Percentiles rank a stretch among this genome's conserved stretches.
phyloP scores from a whole-genome alignment of 2,113 vertebrate genomes.

The Varanus komodoensis region DNA sequence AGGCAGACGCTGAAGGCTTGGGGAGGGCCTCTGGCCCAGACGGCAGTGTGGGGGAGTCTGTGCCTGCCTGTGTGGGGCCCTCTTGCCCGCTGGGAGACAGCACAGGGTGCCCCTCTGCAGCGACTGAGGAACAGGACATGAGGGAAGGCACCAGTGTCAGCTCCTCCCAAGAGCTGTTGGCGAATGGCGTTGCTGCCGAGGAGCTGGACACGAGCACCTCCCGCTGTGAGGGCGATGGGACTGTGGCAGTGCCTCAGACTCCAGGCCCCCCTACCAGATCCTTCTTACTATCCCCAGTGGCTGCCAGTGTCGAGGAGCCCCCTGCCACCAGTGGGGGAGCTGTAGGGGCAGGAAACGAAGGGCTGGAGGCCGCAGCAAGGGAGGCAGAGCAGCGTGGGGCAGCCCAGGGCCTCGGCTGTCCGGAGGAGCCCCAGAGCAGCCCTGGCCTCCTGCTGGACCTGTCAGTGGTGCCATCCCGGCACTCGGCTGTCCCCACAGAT shows the following conservation, averaged over 20 bases:
- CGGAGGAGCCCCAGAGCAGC: constrained; percentile 23
- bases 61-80: constrained; percentile 35
- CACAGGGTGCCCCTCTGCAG: fast-evolving
- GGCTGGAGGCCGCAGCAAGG: not conserved
- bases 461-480: constrained; percentile 6
- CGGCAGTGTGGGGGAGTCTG: not conserved
- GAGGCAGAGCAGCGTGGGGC: not conserved
- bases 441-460: constrained; percentile 50
- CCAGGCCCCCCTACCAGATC: constrained; percentile 36
- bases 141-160: not conserved
- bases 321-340: not conserved
- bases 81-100: constrained; percentile 36
- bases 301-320: not conserved
- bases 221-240: fast-evolving
- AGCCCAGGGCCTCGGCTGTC: not conserved
- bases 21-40: not conserved
- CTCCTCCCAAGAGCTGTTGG: fast-evolving
- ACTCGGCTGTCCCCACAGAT: constrained; percentile 58
- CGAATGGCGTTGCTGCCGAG: not conserved
- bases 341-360: fast-evolving
- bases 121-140: fast-evolving
- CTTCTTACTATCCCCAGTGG: constrained; percentile 67
- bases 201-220: constrained; percentile 20
- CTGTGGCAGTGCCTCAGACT: not conserved
- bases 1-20: not conserved